Percentiles rank a stretch among this genome's conserved stretches.
Conservation (phyloP, 2,797 vertebrate species). For the Moxostoma hubbsi region DNA sequence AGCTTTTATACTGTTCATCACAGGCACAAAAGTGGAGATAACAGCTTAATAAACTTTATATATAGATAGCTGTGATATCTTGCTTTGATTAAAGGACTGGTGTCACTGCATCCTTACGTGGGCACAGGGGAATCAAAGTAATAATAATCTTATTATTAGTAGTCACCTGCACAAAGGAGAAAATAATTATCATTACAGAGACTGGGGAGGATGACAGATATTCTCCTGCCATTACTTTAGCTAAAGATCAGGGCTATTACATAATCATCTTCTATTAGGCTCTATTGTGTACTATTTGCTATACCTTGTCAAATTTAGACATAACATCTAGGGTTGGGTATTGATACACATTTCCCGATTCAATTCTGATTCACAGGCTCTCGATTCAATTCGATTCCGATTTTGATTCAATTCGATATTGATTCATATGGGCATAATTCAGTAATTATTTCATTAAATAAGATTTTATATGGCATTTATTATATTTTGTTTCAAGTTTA, state of each 20-base stretch:
- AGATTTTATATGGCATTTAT: no score
- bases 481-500: no score
- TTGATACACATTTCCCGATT: no score
- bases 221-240: not conserved
- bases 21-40: not conserved
- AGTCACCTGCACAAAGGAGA: slow-evolving; percentile 7
- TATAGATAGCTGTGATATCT: not conserved
- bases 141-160: not conserved
- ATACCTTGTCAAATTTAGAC: no score
- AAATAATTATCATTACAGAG: not conserved
- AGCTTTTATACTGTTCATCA: not conserved
- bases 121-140: not conserved
- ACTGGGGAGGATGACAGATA: not conserved
- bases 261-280: no score
- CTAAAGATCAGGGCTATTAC: not conserved
- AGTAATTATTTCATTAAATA: no score
- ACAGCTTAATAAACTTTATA: slow-evolving; percentile 8
- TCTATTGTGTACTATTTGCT: no score
- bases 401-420: no score
- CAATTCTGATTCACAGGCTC: no score
- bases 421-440: no score
- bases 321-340: no score
- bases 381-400: no score
- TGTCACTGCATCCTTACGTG: not conserved
- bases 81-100: not conserved